Base-by-base conservation (phyloP, 2,797 vertebrate genomes). In the Echeneis naucrates region DNA sequence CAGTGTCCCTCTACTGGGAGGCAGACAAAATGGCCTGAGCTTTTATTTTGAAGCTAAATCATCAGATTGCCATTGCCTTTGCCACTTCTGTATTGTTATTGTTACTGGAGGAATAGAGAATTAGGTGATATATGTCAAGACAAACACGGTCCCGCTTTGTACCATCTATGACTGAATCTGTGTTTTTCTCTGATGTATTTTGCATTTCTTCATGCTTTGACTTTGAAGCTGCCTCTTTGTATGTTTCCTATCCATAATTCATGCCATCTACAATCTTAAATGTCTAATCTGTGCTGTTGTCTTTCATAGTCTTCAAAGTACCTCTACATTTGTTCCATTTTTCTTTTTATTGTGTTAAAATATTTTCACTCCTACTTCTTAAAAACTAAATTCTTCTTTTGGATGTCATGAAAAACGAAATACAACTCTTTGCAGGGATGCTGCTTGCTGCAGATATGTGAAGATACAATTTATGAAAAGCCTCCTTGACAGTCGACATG, bases 1-100 rank as follows among this genome's bases (percentile, higher is more conserved):
- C 74, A 78, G 66, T 75, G 77, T 90, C 87, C 82, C 77, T 81
- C 72, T 82, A 67, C 80, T 87, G 80, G 86, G 83, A 81, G 67
- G 50, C 68, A 63, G 68, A 69, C 9, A 74, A 62, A 87, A 82
- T 59, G 72, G 64, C 80, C 75, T 40, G 40, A 68, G 70, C 83
- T 79, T 51, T 71, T 87, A 84, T 90, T n/a, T 62, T 64, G 64
- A 62, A 77, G 51, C 61, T 80, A 75, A 89, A 85, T 72, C 72
- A 69, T 40, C 66, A 76, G 53, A 79, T 65, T 75, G 72, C 63
- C 21, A 30, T 67, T 21, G 23, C 69, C 42, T 78, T 81, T 75
- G 50, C 66, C 35, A 59, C 50, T 26, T 68, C 67, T 71, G 32
- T 65, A 40, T 56, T 63, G 50, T 74, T 72, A 57, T 82, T 73